Evolutionary conservation across 53 echinoderm and acorn worm genomes (phyloP).

Genomic region (Astropecten irregularis): DNA sequence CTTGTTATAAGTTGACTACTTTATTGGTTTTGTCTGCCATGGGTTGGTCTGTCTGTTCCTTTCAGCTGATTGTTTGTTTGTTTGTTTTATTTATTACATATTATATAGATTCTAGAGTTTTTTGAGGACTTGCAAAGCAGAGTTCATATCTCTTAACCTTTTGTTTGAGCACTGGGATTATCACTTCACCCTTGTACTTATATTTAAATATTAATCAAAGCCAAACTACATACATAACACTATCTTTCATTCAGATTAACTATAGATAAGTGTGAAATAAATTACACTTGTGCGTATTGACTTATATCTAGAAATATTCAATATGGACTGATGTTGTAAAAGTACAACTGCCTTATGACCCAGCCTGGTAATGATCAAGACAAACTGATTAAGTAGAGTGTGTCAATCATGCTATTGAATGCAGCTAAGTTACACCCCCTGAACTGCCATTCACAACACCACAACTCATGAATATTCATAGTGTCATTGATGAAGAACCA

Average conservation of each 20-base stretch:
- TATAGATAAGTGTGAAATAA: slow-evolving; percentile 15
- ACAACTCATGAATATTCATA: too few species aligned
- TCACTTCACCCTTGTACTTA: not conserved
- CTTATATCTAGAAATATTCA: not conserved
- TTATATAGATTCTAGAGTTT: not conserved
- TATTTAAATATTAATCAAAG: not conserved
- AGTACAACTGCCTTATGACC: slow-evolving; percentile 26
- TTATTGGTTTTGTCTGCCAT: too few species aligned
- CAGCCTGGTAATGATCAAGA: not conserved
- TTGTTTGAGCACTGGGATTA: not conserved
- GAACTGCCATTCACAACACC: too few species aligned
- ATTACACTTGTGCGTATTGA: slow-evolving; percentile 18
- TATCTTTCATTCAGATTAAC: not conserved
- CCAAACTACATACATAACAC: not conserved
- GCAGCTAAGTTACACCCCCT: too few species aligned
- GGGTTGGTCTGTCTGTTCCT: too few species aligned
- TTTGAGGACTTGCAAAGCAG: not conserved
- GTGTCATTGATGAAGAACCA: too few species aligned
- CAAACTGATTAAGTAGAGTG: too few species aligned
- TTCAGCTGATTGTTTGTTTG: too few species aligned
- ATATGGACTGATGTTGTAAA: not conserved
- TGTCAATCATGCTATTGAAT: too few species aligned
- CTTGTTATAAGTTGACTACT: too few species aligned
- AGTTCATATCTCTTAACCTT: not conserved
- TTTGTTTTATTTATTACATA: too few species aligned